These are phyloP conservation scores for Neosalanx taihuensis DNA, from an alignment of 2,797 vertebrate species.

Conservation along the genomic window DNA sequence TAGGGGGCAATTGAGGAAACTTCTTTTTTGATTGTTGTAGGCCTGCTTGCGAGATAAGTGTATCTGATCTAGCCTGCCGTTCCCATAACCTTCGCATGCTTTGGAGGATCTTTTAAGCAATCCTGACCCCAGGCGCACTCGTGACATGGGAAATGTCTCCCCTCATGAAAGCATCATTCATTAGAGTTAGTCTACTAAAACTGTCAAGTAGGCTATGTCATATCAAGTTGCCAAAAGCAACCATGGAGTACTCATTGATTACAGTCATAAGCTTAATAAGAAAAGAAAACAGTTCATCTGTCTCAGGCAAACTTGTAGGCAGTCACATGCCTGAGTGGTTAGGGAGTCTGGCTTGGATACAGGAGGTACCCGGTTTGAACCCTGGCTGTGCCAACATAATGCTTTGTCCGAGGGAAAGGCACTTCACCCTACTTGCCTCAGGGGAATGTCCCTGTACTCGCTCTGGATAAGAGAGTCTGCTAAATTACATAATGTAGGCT, in stretches of 20 bases:
- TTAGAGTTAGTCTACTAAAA: conserved; percentile 15
- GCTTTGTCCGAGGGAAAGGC: no score
- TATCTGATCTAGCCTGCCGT: conserved; percentile 8
- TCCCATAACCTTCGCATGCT: conserved; percentile 46
- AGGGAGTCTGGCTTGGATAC: no score
- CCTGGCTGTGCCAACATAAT: no score
- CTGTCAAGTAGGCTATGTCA: neutral
- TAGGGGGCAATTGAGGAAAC: neutral
- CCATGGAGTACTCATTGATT: neutral
- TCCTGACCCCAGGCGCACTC: conserved; percentile 4
- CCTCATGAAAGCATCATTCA: neutral
- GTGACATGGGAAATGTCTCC: conserved; percentile 24
- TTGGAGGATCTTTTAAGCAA: conserved; percentile 19
- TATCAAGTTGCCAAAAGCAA: conserved; percentile 31
- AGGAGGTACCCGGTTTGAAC: no score
- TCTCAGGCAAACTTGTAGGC: no score
- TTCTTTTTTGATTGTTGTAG: neutral
- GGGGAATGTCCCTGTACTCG: no score
- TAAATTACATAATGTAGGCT: no score
- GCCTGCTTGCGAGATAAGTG: neutral
- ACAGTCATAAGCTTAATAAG: neutral
- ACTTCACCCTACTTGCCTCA: no score
- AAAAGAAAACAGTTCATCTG: neutral
- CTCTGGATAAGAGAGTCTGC: no score
- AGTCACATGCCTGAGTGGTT: no score